Conservation (phyloP, 2,888 invertebrate species). For the Drosophila tripunctata region DNA sequence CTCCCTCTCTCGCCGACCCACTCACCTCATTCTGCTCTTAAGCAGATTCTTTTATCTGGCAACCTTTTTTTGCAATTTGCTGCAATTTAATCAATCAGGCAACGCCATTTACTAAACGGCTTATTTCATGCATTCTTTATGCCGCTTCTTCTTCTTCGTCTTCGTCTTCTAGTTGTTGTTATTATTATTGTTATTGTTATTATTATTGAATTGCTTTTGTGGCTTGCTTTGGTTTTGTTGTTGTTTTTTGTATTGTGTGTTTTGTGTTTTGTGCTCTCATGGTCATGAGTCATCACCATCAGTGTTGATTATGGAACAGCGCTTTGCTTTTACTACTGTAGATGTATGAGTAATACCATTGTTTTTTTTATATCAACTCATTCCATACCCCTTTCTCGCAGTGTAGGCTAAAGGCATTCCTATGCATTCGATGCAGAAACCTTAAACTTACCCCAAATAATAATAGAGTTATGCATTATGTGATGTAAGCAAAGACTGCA, state of each 20-base stretch:
- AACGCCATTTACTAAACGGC: conserved; percentile 46
- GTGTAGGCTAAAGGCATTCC: too few relatives aligned
- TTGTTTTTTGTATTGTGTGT: not conserved
- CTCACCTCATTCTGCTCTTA: not conserved
- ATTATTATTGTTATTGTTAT: conserved; percentile 6
- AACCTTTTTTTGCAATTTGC: conserved; percentile 10
- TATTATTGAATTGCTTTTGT: conserved; percentile 21
- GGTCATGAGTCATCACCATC: conserved; percentile 36
- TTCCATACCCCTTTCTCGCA: not conserved
- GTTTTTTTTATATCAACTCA: not conserved
- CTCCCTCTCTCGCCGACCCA: not conserved
- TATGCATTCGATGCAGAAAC: too few relatives aligned
- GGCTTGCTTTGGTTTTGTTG: too few relatives aligned
- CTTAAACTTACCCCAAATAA: too few relatives aligned
- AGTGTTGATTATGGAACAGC: not conserved
- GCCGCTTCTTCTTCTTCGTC: too few relatives aligned
- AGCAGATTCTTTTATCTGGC: conserved; percentile 21
- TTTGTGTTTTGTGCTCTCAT: not conserved
- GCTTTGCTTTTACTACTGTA: conserved; percentile 14
- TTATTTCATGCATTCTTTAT: conserved; percentile 38
- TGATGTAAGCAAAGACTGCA: too few relatives aligned
- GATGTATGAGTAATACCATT: conserved; percentile 50
- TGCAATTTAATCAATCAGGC: conserved; percentile 41
- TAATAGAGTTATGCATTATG: too few relatives aligned
- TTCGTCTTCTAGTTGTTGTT: conserved; percentile 7